Evolutionary conservation across 2,797 vertebrate species (phyloP), one percentile per base, ranked within the genome.

Genomic region (Pyrocephalus nanus): DNA sequence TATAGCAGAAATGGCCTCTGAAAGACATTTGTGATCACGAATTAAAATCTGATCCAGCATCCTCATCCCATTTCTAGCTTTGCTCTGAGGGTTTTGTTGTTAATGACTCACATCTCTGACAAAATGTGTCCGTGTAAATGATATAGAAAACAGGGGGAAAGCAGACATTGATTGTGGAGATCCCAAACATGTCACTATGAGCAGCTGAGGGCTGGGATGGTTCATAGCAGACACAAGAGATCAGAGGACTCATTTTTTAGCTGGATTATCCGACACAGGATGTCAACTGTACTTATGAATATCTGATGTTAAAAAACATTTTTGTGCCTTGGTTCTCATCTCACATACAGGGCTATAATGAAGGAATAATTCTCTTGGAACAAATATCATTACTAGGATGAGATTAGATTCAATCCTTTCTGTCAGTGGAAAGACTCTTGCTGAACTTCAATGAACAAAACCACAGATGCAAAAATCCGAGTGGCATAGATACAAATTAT

Each of bases 401-500:
- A 88, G 79, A 86, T 54, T 60, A 50, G 43, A 93, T 54, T 54
- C 93, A 51, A 29, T 75, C 67, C 83, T 69, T 73, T 82, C 73
- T 55, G 11, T 75, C 66, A 50, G 42, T 47, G 76, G 40, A 18
- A 86, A 90, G 62, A 48, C 40, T 85, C 67, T 40, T 32, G 60
- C 90, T 76, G 83, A 92, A 87, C 91, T 58, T 73, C 6, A 90
- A 17, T 65, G 62, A 90, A 91, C 64, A 95, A 43, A 88, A 87
- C 77, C 61, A 93, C 76, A 94, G 97, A 97, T 29, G 71, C 94
- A 97, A 97, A 94, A 72, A 84, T 78, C 83, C 88, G 91, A 93
- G 70, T 96, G 94, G 88, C 96, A 95, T 95, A 97, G 96, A 94
- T 98, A 98, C 98, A 98, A 98, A 98, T 98, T 98, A 98, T 98